Evolutionary conservation across 1,140 invertebrate species (phyloP), one percentile per base, ranked within the genome.

Genomic region (Hypsibius dujardini): DNA sequence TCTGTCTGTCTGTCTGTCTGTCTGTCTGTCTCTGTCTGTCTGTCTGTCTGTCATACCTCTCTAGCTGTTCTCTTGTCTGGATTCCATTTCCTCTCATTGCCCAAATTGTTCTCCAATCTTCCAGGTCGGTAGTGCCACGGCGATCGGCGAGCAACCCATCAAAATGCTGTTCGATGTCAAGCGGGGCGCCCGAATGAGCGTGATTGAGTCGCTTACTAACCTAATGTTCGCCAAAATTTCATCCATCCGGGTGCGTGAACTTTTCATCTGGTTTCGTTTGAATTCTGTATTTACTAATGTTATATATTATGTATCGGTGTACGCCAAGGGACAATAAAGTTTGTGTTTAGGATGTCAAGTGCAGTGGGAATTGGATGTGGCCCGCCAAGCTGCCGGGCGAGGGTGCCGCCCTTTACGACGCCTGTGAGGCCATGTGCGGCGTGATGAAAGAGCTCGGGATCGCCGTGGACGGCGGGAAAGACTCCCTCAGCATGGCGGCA

Each of bases 341-440:
- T 47, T 73, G 42, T 47, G 74, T 73, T 12, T 74, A 86, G 78
- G 93, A 97, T 80, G 86, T 96, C 3, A 97, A 97, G 81, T 96
- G 93, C 77, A 94, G 90, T 73, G 94, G 90, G 1, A 98, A 98
- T 80, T 98, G 95, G 95, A 98, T 98, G 95, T 98, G 94, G 95
- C 86, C 93, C 1, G 93, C 93, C 2, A 97, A 97, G 81, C 82
- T 95, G 15, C 85, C 87, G 0, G 90, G 88, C 0, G 93, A 96
- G 81, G 94, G 94, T 2, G 89, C 88, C 28, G 84, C 86, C 47
- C 80, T 98, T 46, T 90, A 87, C 73, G 86, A 87, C 70, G 90
- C 95, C 1, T 96, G 93, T 77, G 78, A 81, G 59, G 89, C 92
- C 14, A 90, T 97, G 85, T 94, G 91, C 79, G 78, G 82, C 0